Conservation (phyloP, 2,797 vertebrate genomes). For the Natrix natrix region DNA sequence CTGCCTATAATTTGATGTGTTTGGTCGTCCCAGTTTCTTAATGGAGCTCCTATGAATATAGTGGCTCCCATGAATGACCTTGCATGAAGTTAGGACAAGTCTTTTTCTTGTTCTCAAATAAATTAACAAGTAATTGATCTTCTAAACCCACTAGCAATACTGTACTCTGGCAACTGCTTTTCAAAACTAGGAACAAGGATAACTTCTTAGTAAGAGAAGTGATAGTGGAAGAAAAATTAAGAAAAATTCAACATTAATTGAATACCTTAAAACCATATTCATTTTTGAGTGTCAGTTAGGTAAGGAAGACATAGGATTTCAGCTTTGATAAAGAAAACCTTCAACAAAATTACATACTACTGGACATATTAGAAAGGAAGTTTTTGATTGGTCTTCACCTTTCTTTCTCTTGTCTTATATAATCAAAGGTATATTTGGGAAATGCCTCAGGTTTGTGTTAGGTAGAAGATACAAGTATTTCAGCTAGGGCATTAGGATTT, state of each 20-base stretch:
- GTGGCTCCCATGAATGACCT: slow-evolving; percentile 18
- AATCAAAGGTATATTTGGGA: not conserved
- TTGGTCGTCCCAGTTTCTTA: slow-evolving; percentile 45
- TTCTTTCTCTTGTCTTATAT: not conserved
- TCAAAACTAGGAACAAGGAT: slow-evolving; percentile 33
- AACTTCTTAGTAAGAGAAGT: slow-evolving; percentile 34
- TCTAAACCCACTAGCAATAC: slow-evolving; percentile 31
- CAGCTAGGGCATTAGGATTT: not conserved
- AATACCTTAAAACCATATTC: slow-evolving; percentile 7
- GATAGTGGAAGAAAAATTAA: slow-evolving; percentile 10
- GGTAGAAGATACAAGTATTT: not conserved
- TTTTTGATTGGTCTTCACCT: not conserved
- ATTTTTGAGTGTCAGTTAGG: not conserved
- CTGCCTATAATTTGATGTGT: not conserved
- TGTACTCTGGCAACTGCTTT: slow-evolving; percentile 46
- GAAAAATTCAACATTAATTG: slow-evolving; percentile 3
- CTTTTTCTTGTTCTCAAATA: slow-evolving; percentile 44
- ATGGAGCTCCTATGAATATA: slow-evolving; percentile 22
- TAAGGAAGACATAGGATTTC: not conserved
- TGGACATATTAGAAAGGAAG: not conserved
- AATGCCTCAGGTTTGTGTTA: not conserved
- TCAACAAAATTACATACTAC: not conserved
- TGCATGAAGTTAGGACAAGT: slow-evolving; percentile 47
- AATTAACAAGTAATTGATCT: slow-evolving; percentile 52
- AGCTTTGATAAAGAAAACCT: not conserved